Evolutionary conservation across 2,797 vertebrate genomes (phyloP).

Genomic region (Parotocinclus haroldoi): DNA sequence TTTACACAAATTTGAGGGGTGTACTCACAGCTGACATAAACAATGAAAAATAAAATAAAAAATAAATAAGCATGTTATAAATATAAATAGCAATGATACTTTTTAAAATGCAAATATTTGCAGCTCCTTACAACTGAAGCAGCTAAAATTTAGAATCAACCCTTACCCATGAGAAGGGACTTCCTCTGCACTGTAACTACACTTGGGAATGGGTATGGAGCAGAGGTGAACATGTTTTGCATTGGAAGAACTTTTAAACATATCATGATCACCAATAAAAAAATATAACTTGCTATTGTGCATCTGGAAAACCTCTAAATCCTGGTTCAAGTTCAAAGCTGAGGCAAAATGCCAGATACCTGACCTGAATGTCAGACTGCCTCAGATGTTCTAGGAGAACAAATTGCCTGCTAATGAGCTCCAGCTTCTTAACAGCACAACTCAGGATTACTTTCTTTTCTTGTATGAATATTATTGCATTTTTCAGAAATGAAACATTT

Average conservation of each 20-base stretch:
- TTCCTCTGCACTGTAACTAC: background rate
- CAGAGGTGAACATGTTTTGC: constrained; percentile 20
- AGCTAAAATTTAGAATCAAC: background rate
- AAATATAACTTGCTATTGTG: constrained; percentile 3
- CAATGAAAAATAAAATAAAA: no score
- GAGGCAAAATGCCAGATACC: constrained; percentile 32
- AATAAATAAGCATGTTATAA: no score
- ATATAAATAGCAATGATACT: no score
- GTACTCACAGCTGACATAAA: no score
- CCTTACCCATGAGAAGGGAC: background rate
- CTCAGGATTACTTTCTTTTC: constrained; percentile 4
- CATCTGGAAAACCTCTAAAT: constrained; percentile 16
- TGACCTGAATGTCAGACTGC: constrained; percentile 30
- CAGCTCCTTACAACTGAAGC: background rate
- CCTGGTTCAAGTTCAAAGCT: constrained; percentile 26
- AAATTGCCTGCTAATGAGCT: constrained; percentile 34
- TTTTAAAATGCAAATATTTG: background rate
- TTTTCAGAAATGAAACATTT: constrained; percentile 13
- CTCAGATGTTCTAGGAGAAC: constrained; percentile 31
- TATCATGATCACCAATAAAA: background rate
- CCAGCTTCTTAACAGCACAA: constrained; percentile 22
- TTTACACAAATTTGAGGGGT: no score
- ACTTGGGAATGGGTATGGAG: constrained; percentile 9
- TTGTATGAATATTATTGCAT: background rate
- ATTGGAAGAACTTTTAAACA: constrained; percentile 16